phyloP scores from a whole-genome alignment of 2,888 invertebrate species.

The Volucella inflata region DNA sequence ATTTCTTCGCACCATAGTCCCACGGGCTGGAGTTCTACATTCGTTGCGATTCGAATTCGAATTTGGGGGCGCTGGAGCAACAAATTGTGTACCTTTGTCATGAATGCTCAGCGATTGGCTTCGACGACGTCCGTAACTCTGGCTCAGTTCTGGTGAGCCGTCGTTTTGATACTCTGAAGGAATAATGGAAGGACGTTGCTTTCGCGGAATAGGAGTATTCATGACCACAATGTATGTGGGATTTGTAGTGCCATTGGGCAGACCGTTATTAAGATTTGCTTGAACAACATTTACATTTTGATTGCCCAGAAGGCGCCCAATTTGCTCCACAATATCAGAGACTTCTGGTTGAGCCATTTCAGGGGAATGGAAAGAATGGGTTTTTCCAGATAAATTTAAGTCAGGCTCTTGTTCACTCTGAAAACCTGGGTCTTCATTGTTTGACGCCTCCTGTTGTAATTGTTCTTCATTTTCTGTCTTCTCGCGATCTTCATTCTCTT shows the following conservation, averaged over 20 bases:
- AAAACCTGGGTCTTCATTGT: not conserved
- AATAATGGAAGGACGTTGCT: slow-evolving; percentile 48
- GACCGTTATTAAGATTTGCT: slow-evolving; percentile 45
- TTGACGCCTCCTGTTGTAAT: not conserved
- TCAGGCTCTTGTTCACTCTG: slow-evolving; percentile 26
- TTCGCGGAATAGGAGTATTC: slow-evolving; percentile 70
- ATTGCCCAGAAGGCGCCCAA: slow-evolving; percentile 77
- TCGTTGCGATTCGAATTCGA: slow-evolving; percentile 54
- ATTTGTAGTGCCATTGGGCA: slow-evolving; percentile 61
- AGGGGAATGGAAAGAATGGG: slow-evolving; percentile 75
- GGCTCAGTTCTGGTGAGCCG: slow-evolving; percentile 69
- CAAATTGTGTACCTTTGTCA: slow-evolving; percentile 76
- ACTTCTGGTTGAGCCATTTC: slow-evolving; percentile 75
- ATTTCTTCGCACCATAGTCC: slow-evolving; percentile 73
- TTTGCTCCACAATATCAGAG: slow-evolving; percentile 78
- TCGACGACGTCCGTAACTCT: slow-evolving; percentile 75
- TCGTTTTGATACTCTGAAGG: slow-evolving; percentile 66
- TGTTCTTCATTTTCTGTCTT: slow-evolving; percentile 4
- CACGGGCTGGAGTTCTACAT: slow-evolving; percentile 76
- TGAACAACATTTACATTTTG: slow-evolving; percentile 73
- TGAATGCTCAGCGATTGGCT: slow-evolving; percentile 79
- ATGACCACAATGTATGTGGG: slow-evolving; percentile 80
- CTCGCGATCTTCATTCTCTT: slow-evolving; percentile 61
- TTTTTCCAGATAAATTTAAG: slow-evolving; percentile 52
- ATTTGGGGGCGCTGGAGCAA: slow-evolving; percentile 13